Percentiles rank a stretch among this genome's conserved stretches.
Evolutionary conservation across 2,888 invertebrate species (phyloP).

Genomic region (Drosophila macrothrix): DNA sequence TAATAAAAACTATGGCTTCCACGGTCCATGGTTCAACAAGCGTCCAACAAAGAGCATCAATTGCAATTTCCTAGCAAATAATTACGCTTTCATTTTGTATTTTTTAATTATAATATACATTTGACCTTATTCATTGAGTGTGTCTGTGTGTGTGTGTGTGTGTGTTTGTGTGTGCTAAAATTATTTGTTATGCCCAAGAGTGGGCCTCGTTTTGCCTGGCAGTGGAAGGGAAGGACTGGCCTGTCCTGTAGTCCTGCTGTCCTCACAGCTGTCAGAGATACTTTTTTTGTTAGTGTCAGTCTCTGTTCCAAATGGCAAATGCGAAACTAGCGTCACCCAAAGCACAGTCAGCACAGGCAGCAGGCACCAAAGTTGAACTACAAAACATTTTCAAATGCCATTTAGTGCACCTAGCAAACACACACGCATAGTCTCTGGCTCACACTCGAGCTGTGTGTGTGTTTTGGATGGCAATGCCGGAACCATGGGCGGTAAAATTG

Average conservation of each 20-base stretch:
- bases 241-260: slow-evolving; percentile 9
- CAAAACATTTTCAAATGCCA: slow-evolving; percentile 79
- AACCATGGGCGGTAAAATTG: slow-evolving; percentile 78
- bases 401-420: slow-evolving; percentile 69
- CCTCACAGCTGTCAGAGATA: slow-evolving; percentile 43
- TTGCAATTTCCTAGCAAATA: slow-evolving; percentile 72
- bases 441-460: slow-evolving; percentile 15
- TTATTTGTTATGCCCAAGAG: slow-evolving; percentile 15
- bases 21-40: slow-evolving; percentile 16
- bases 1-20: slow-evolving; percentile 17
- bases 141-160: slow-evolving; percentile 18
- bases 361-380: slow-evolving; percentile 71
- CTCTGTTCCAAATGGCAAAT: slow-evolving; percentile 73
- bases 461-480: slow-evolving; percentile 63
- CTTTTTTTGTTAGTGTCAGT: slow-evolving; percentile 31
- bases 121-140: slow-evolving; percentile 54
- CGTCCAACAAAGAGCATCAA: slow-evolving; percentile 30
- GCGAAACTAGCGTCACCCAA: slow-evolving; percentile 68
- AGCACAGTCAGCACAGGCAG: slow-evolving; percentile 28
- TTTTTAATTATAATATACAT: slow-evolving; percentile 61
- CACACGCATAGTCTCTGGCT: slow-evolving; percentile 20
- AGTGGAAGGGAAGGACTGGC: slow-evolving; percentile 40
- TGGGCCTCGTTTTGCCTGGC: slow-evolving; percentile 33
- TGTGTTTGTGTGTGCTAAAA: slow-evolving; percentile 8
- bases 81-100: slow-evolving; percentile 62